Evolutionary conservation across 37 sponge, comb jelly and placozoan genomes (phyloP).

Genomic region (Mnemiopsis leidyi): DNA sequence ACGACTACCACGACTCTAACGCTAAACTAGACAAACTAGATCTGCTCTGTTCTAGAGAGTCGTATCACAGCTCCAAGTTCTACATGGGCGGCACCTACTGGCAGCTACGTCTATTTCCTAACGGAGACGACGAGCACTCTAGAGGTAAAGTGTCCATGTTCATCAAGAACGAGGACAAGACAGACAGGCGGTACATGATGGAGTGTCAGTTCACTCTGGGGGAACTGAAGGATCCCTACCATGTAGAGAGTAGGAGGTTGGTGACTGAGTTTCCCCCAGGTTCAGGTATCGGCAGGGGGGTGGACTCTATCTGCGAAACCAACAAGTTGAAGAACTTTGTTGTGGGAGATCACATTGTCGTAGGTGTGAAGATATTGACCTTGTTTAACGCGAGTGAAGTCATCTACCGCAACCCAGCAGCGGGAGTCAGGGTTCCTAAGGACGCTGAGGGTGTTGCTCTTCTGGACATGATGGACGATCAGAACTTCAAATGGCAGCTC

Average conservation of each 20-base stretch:
- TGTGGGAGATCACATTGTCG: not conserved
- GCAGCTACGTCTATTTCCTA: conserved; percentile 14
- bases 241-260: conserved; percentile 46
- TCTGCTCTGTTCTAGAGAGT: not conserved
- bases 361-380: conserved; percentile 30
- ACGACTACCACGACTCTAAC: not conserved
- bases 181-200: conserved; percentile 27
- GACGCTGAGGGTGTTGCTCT: not conserved
- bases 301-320: conserved; percentile 43
- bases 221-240: conserved; percentile 51
- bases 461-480: conserved; percentile 27
- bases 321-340: conserved; percentile 52
- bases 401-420: not conserved
- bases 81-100: conserved; percentile 47
- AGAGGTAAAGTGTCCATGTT: conserved; percentile 33
- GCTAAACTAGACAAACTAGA: conserved; percentile 31
- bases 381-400: conserved; percentile 36
- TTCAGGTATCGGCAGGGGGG: not conserved
- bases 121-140: conserved; percentile 31
- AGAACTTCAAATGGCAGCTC: conserved; percentile 57
- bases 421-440: not conserved
- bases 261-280: conserved; percentile 46
- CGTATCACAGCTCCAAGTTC: conserved; percentile 17
- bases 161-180: conserved; percentile 33
- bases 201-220: conserved; percentile 60